Evolutionary conservation across 1,140 invertebrate species (phyloP), one percentile per base, ranked within the genome.

Genomic region (Dolichoris vasculosae): DNA sequence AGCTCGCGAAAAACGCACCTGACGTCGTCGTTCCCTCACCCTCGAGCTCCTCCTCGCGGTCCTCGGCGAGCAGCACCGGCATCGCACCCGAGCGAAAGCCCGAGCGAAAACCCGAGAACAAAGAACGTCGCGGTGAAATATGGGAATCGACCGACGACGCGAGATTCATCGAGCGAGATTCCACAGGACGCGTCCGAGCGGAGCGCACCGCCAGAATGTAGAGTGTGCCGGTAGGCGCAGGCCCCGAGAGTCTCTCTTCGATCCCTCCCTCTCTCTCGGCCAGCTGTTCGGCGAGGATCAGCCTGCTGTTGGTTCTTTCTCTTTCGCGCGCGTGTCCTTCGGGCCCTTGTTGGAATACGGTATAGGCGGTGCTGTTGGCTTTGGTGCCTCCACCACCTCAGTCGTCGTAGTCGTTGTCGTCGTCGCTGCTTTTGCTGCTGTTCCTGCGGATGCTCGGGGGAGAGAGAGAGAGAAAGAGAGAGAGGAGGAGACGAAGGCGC

Each of bases 141-240:
- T 76, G 73, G 73, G 73, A 48, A 76, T 48, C 73, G 26, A 40
- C 2, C 26, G 13, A 9, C 40, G n/a, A n/a, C n/a, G n/a, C n/a
- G n/a, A n/a, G n/a, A n/a, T n/a, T n/a, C n/a, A n/a, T n/a, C n/a
- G n/a, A n/a, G 11, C 40, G n/a, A 48, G 43, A 77, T 77, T 77
- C 75, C 75, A 51, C 40, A 15, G 46, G 76, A 78, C 76, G 76
- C 35, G 13, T 20, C 38, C 2, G 69, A 73, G 51, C 76, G 76
- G 63, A 64, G 63, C 59, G 75, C 46, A 43, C 23, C 76, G 35
- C 77, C 69, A 38, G 77, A 43, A 78, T 69, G 35, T n/a, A 7
- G 87, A 15, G 85, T 76, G 83, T 81, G 88, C 87, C 88, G 83
- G 87, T 85, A 87, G 83, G 78, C 77, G 77, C 77, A 30, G 75